These are phyloP conservation scores for Anser brachyrhynchus DNA, from an alignment of 2,113 vertebrate genomes.

Conservation along the genomic window DNA sequence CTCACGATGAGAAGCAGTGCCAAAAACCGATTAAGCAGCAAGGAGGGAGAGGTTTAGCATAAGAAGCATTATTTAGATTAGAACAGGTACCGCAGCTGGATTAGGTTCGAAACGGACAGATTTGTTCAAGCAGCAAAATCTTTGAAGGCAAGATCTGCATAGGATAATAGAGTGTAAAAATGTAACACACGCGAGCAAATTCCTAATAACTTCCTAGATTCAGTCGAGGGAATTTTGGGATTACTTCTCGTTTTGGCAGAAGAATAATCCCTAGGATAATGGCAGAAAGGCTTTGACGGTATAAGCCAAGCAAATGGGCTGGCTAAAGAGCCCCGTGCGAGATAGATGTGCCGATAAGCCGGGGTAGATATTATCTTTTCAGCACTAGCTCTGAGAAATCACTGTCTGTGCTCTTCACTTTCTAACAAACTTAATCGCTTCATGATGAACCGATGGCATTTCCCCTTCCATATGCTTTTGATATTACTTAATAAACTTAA, in stretches of 20 bases:
- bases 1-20: not conserved
- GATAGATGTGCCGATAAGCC: not conserved
- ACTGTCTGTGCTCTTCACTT: not conserved
- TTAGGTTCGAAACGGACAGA: not conserved
- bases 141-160: not conserved
- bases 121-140: not conserved
- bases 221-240: not conserved
- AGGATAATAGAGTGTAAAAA: not conserved
- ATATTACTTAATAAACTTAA: conserved; percentile 25
- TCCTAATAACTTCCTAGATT: not conserved
- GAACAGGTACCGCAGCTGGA: not conserved
- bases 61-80: not conserved
- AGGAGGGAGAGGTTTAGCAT: not conserved
- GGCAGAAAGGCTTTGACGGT: conserved; percentile 8
- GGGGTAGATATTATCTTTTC: conserved; percentile 5
- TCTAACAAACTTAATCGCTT: conserved; percentile 13
- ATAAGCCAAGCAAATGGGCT: not conserved
- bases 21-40: not conserved
- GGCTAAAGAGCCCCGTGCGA: not conserved
- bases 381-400: not conserved
- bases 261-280: not conserved
- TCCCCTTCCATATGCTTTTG: conserved; percentile 43
- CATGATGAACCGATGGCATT: conserved; percentile 12
- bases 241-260: not conserved
- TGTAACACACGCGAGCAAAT: not conserved